Conservation (phyloP, 2,797 vertebrate genomes). For the Parotocinclus haroldoi region DNA sequence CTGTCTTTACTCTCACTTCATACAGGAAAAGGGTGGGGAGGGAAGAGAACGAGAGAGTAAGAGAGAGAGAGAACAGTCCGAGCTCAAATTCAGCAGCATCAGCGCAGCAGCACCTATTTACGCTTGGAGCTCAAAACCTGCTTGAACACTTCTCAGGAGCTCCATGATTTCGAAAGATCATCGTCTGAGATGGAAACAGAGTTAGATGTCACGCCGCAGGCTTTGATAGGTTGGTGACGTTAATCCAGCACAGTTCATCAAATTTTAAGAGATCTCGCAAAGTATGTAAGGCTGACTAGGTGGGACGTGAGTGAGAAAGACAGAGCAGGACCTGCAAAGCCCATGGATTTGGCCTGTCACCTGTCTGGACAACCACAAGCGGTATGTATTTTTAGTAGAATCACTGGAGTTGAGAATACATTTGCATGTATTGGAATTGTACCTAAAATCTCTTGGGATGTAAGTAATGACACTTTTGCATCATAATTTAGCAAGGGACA, state of each 20-base stretch:
- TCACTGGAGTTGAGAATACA: background rate
- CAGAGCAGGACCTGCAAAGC: background rate
- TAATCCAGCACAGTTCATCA: constrained; percentile 27
- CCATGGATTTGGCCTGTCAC: constrained; percentile 14
- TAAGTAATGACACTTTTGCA: no score
- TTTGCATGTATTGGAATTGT: background rate
- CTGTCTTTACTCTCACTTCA: constrained; percentile 48
- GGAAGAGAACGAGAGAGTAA: constrained; percentile 24
- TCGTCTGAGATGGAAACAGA: constrained; percentile 6
- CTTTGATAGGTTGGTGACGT: constrained; percentile 31
- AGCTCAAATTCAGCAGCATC: constrained; percentile 66
- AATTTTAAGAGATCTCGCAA: constrained; percentile 37
- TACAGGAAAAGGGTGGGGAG: constrained; percentile 66
- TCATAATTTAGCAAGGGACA: no score
- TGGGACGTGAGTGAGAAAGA: constrained; percentile 24
- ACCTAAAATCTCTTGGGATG: background rate
- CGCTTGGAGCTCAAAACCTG: constrained; percentile 34
- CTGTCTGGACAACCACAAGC: background rate
- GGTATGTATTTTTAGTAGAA: constrained; percentile 25
- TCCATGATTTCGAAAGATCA: constrained; percentile 56
- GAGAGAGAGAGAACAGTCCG: constrained; percentile 38
- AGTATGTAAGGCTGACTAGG: constrained; percentile 28
- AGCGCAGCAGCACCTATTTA: constrained; percentile 30
- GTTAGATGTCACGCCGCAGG: constrained; percentile 1
- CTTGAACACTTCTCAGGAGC: constrained; percentile 28